Percentiles rank a stretch among this genome's conserved stretches.
These are phyloP conservation scores for Carapus acus DNA, from an alignment of 2,797 vertebrate species.

Conservation along the genomic window DNA sequence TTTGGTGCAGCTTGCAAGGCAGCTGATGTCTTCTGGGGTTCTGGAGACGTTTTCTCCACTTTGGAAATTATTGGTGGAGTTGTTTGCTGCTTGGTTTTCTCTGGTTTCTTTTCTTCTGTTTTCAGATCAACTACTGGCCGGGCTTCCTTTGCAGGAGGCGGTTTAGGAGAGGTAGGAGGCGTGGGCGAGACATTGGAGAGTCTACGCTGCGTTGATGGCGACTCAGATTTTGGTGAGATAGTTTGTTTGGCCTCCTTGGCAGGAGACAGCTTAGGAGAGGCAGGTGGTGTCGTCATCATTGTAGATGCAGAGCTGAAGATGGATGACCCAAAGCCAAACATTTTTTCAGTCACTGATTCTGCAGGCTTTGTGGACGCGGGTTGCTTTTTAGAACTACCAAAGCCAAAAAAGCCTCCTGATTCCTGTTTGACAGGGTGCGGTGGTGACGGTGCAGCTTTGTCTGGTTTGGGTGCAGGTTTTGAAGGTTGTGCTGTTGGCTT, in stretches of 20 bases:
- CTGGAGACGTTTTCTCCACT: conserved; percentile 37
- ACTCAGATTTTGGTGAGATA: no score
- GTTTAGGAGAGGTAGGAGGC: conserved; percentile 53
- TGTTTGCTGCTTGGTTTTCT: conserved; percentile 41
- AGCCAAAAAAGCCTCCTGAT: conserved; percentile 63
- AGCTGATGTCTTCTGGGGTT: conserved; percentile 53
- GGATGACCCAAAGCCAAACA: conserved; percentile 93
- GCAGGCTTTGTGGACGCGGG: conserved; percentile 77
- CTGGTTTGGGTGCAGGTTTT: conserved; percentile 43
- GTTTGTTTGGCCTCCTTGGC: no score
- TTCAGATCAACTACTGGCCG: conserved; percentile 38
- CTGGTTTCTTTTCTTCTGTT: conserved; percentile 46
- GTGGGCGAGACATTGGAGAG: conserved; percentile 59
- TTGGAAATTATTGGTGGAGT: conserved; percentile 32
- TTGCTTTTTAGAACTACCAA: conserved; percentile 63
- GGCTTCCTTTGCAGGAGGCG: conserved; percentile 27
- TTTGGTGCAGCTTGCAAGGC: conserved; percentile 37
- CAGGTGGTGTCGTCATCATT: conserved; percentile 78
- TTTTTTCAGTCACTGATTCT: conserved; percentile 85
- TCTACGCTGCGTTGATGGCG: conserved; percentile 69
- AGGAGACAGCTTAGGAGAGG: no score
- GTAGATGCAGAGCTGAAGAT: conserved; percentile 90
- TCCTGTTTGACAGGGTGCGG: conserved; percentile 68
- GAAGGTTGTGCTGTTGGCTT: conserved; percentile 52
- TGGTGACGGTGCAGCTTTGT: conserved; percentile 60